Conservation (phyloP, 1,140 invertebrate species). For the Galleria mellonella region DNA sequence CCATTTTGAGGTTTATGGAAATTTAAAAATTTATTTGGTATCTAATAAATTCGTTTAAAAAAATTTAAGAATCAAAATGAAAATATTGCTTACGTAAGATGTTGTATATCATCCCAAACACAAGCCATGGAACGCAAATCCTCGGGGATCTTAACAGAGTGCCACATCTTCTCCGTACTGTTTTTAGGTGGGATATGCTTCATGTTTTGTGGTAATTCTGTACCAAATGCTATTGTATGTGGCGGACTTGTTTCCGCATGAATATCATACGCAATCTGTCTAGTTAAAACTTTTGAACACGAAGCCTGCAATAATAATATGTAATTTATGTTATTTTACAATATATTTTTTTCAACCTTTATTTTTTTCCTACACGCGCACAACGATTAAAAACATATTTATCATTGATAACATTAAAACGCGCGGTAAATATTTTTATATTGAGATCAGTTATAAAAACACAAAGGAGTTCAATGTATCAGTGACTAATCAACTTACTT, state of each 20-base stretch:
- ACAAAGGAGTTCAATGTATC: no score
- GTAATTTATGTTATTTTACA: no score
- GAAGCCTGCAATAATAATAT: constrained; percentile 30
- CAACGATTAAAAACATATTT: neutral
- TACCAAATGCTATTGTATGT: constrained; percentile 71
- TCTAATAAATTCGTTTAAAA: no score
- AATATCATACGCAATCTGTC: constrained; percentile 69
- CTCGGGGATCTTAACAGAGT: constrained; percentile 66
- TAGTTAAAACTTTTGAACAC: constrained; percentile 52
- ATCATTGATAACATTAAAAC: no score
- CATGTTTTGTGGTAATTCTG: constrained; percentile 63
- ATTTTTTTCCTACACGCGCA: no score
- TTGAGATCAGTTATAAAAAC: no score
- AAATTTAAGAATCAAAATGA: no score
- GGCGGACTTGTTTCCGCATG: constrained; percentile 61
- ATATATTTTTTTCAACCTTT: no score
- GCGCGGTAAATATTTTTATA: no score
- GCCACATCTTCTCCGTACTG: constrained; percentile 67
- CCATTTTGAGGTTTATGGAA: no score
- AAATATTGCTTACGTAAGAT: constrained; percentile 65
- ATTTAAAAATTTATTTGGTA: no score
- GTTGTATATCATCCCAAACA: constrained; percentile 74
- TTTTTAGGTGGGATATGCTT: constrained; percentile 71
- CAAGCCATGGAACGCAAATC: constrained; percentile 75
- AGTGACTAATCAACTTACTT: constrained; percentile 30